Evolutionary conservation across 2,888 invertebrate genomes (phyloP), one percentile per base, ranked within the genome.

Genomic region (Cheilosia soror): DNA sequence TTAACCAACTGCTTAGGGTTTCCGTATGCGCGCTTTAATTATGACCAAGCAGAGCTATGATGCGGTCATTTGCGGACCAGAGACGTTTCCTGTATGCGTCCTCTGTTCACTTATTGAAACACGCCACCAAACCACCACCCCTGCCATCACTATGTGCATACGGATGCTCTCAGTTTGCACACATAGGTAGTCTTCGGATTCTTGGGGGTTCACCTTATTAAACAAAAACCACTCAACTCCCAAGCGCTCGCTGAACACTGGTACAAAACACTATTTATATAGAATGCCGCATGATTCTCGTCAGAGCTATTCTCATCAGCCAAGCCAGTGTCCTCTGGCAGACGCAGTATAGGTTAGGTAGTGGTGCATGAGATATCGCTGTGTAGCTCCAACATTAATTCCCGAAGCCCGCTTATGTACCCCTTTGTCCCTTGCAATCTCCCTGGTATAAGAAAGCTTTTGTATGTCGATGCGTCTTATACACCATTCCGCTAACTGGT

Each of bases 401-500:
- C 66, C 84, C 76, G 71, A 65, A 55, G 71, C 78, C 78, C 13
- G 49, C 51, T 27, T 68, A 11, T 40, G 37, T 53, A 3, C 11
- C 33, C 37, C 13, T 31, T 20, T 53, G 42, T 5, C n/a, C 60
- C 51, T 44, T 20, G 20, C 69, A 63, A 57, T 49, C 71, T 65
- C 55, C 58, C 63, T 51, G 47, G 71, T 42, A 80, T 71, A 85
- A 85, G 84, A 80, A 80, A 72, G 75, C 80, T 71, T 84, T 71
- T 85, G 76, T 80, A 66, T 80, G 68, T 71, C 75, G 75, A 85
- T 85, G 84, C 84, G 76, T 85, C 84, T 85, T 85, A 85, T 76
- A 60, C 71, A 85, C 69, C 65, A 84, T 75, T 73, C 73, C 69
- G 79, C 73, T 79, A 84, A 84, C 83, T 69, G 65, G 29, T 69